Conservation (phyloP, 2,113 vertebrate species). For the Lipophrys pholis region DNA sequence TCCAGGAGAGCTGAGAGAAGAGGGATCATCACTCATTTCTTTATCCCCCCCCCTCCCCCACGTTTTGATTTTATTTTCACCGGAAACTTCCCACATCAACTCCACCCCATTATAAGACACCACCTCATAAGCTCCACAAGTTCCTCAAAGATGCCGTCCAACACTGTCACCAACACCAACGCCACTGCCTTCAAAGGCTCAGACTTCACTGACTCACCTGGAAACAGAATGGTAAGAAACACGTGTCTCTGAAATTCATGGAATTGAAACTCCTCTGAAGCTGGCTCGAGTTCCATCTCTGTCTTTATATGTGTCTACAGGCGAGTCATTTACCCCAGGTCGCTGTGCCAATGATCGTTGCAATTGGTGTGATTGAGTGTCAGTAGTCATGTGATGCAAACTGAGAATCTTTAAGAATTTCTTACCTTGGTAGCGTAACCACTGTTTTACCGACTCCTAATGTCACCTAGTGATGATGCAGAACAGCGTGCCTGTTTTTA, state of each 20-base stretch:
- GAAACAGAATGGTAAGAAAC: constrained; percentile 82
- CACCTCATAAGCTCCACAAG: constrained; percentile 28
- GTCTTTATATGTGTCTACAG: too few relatives aligned
- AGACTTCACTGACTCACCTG: constrained; percentile 74
- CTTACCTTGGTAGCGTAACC: too few relatives aligned
- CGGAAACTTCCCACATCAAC: constrained; percentile 26
- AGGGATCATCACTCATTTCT: constrained; percentile 69
- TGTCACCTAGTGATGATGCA: too few relatives aligned
- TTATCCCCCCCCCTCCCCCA: background rate
- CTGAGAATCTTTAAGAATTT: too few relatives aligned
- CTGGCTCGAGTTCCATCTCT: too few relatives aligned
- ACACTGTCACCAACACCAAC: constrained; percentile 75
- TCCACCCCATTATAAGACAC: constrained; percentile 32
- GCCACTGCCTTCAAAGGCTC: constrained; percentile 73
- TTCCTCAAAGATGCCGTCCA: constrained; percentile 87
- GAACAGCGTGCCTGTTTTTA: too few relatives aligned
- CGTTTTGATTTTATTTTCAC: constrained; percentile 56
- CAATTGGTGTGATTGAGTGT: too few relatives aligned
- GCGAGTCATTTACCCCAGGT: too few relatives aligned
- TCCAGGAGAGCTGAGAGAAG: constrained; percentile 72
- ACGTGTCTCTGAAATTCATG: background rate
- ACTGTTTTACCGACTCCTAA: too few relatives aligned
- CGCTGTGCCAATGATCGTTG: too few relatives aligned
- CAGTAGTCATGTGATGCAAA: too few relatives aligned
- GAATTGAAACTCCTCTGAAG: too few relatives aligned